Percentiles rank a stretch among this genome's conserved stretches.
Evolutionary conservation across 1,140 invertebrate species (phyloP).

Genomic region (Zaprionus nigranus): DNA sequence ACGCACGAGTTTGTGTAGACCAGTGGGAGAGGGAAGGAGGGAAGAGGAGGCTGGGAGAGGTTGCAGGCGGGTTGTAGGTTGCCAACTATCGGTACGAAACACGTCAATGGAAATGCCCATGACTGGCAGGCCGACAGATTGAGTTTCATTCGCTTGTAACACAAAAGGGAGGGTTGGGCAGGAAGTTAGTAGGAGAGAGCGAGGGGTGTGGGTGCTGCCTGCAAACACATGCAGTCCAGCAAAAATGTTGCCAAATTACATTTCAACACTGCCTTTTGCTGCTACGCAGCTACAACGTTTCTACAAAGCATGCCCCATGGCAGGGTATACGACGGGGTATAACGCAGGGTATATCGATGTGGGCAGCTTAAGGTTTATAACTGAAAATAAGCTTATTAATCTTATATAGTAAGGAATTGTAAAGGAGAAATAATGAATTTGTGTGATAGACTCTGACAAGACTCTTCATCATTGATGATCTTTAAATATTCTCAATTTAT

Average conservation of each 20-base stretch:
- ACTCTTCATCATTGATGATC: too few relatives aligned
- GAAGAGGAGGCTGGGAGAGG: background rate
- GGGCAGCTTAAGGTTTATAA: too few relatives aligned
- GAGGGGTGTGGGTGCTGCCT: background rate
- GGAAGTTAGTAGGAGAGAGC: background rate
- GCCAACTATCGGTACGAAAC: background rate
- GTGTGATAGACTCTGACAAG: too few relatives aligned
- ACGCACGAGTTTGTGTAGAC: constrained; percentile 48
- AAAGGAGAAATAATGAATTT: too few relatives aligned
- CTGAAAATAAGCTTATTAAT: too few relatives aligned
- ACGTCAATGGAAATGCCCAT: constrained; percentile 28
- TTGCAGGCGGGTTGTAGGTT: background rate
- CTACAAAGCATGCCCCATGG: constrained; percentile 38
- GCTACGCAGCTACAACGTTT: constrained; percentile 42
- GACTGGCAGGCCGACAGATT: constrained; percentile 69
- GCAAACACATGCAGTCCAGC: constrained; percentile 55
- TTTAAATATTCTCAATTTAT: too few relatives aligned
- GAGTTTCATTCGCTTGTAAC: constrained; percentile 75
- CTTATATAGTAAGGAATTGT: too few relatives aligned
- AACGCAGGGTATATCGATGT: background rate
- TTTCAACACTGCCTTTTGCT: constrained; percentile 75
- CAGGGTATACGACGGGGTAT: background rate
- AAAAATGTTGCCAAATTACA: constrained; percentile 82
- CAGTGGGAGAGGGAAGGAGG: background rate
- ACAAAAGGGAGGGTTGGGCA: background rate